Base-by-base conservation (phyloP, 1,140 invertebrate genomes). In the Bombus picipes region DNA sequence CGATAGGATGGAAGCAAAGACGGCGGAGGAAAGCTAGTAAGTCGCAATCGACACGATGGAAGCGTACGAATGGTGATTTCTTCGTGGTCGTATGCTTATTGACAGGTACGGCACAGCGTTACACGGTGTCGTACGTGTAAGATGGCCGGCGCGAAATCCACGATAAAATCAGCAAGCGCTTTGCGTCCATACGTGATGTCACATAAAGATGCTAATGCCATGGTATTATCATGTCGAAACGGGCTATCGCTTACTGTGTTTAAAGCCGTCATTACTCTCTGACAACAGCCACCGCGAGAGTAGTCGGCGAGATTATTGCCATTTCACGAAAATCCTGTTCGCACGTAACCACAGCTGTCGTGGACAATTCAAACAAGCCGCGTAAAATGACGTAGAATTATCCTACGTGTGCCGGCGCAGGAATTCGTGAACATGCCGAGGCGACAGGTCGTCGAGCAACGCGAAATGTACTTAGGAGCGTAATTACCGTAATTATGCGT, bases 231-330 rank as follows among this genome's bases (percentile, higher is more conserved):
- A 73, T 81, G 86, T 89, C 83, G 81, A 77, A 34, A 62, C 70
- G 37, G 88, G 62, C 85, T 88, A 92, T 91, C 91, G 89, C 70
- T 92, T 87, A 80, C 83, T 77, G 82, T 87, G 89, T 91, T 92
- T 91, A 89, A 91, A 76, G 88, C 86, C 83, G 80, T 90, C 82
- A 91, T 92, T 92, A 92, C 53, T 81, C 78, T 82, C 62, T 81
- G 89, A 91, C 89, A 90, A 83, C 43, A 90, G 89, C 89, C 89
- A 87, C 83, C 75, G 81, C 25, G 43, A 13, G 25, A 18, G 41
- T n/a, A 88, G 68, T 66, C 81, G 77, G 73, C 84, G 83, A 88
- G 87, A 90, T 89, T 89, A 89, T 90, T 85, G 78, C 79, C 88
- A 66, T 82, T 90, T 90, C 71, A 76, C 57, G 72, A 88, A 90